Base-by-base conservation (phyloP, 2,888 invertebrate genomes). In the Hipparchia sbordonii region DNA sequence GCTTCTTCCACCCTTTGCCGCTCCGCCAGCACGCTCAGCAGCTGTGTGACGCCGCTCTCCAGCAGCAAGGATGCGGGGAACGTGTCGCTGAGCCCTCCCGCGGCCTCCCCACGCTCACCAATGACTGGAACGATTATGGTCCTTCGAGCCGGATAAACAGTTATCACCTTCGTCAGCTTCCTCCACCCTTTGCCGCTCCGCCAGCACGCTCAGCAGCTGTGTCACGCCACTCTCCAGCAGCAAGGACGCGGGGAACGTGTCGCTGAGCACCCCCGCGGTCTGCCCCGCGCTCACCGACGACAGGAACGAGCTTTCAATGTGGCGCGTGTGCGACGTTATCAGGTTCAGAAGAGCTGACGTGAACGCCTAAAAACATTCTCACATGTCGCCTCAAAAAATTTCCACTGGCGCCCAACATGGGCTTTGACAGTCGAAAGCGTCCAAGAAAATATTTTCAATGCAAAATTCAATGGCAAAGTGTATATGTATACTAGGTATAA, bases 31-130 rank as follows among this genome's bases (percentile, higher is more conserved):
- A 83, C 81, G 7, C 85, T 83, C 70, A 89, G 76, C 5, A 90
- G 73, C 0, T 76, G 78, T 0, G 82, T 80, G 0, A 85, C 84
- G 0, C 90, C 89, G 0, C 82, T 77, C 71, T 88, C 87, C 76
- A 91, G 78, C 48, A 85, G 75, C 39, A 91, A 77, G 0, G 91
- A 78, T 0, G 91, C 89, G 0, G 92, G 89, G 81, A 91, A 92
- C 1, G 84, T 80, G 39, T 79, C 80, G 54, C 87, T 87, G 0
- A 92, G 82, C 0, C 91, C 92, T 0, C 92, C 92, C 0, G 84
- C 79, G 0, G 79, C 74, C 45, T 77, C 0, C 88, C 88, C 0
- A 80, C 72, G 0, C 82, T 77, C 1, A 82, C 84, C 0, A 84
- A 79, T 0, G 84, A 76, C 0, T 86, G 81, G 78, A 90, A 90